These are phyloP conservation scores for Heterodera schachtii DNA, from an alignment of 1,140 invertebrate species.

Conservation along the genomic window DNA sequence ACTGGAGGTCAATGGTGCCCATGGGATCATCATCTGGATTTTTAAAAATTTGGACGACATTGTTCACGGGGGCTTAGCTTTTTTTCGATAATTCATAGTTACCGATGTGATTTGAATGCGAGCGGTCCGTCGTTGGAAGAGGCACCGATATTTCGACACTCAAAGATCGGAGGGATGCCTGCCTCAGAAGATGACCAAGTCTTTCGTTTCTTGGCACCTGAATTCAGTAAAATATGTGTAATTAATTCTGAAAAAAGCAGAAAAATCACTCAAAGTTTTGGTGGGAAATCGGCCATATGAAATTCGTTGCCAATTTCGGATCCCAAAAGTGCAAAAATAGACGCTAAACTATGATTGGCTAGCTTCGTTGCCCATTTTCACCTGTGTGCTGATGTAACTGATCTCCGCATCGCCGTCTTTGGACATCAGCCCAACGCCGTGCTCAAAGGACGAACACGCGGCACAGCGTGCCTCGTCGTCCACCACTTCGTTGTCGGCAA, in stretches of 20 bases:
- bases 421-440: constrained; percentile 40
- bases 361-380: neutral
- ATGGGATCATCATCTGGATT: too few relatives aligned
- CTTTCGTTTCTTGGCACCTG: constrained; percentile 44
- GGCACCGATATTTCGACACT: constrained; percentile 49
- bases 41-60: too few relatives aligned
- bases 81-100: neutral
- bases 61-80: too few relatives aligned
- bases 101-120: neutral
- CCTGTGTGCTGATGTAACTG: constrained; percentile 51
- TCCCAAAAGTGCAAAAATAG: too few relatives aligned
- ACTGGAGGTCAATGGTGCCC: too few relatives aligned
- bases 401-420: constrained; percentile 50
- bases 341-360: too few relatives aligned
- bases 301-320: too few relatives aligned
- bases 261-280: too few relatives aligned
- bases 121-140: constrained; percentile 10
- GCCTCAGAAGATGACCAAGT: constrained; percentile 44
- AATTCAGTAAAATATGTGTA: neutral
- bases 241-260: too few relatives aligned
- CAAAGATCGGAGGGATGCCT: constrained; percentile 43
- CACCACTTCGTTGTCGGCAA: constrained; percentile 33
- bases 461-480: constrained; percentile 48
- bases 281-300: too few relatives aligned
- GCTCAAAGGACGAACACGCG: constrained; percentile 48